Base-by-base conservation (phyloP, 2,888 invertebrate genomes). In the Epirrhoe alternata region DNA sequence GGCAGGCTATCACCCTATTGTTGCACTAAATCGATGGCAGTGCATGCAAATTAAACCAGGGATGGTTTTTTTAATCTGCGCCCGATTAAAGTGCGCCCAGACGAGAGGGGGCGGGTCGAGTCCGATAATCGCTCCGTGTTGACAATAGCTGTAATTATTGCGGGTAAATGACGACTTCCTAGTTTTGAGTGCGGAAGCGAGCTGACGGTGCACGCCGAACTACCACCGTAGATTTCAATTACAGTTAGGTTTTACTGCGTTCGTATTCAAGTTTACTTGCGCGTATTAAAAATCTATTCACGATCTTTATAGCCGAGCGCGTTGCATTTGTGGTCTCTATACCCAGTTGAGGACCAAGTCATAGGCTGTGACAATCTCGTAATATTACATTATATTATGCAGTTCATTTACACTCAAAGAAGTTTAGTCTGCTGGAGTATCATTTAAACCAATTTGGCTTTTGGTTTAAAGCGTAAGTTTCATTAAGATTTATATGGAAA, bases 91-190 rank as follows among this genome's bases (percentile, higher is more conserved):
- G 72, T 74, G 76, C 71, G 70, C 74, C 71, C 72, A 68, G 68
- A 65, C 74, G 77, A 64, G 64, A 65, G 68, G 72, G 78, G 75
- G 72, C 62, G 74, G 74, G 74, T 73, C 69, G 67, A 69, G 70
- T 66, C 73, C 77, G 77, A 78, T 83, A 83, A 84, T 83, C 78
- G 81, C 74, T 75, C 74, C 74, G 75, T 76, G 84, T 80, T 81
- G 80, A 86, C 86, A 86, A 86, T 84, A 79, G 69, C 71, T 71
- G 82, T 76, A 83, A 86, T 85, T 83, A 83, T 79, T 75, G 74
- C 70, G 74, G 73, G 73, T 77, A 80, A 77, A 75, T 73, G 73
- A 67, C 69, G 51, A 77, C 76, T 81, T 78, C 74, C 73, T 57
- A 59, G 51, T 54, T 57, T 51, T 16, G 17, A 62, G 61, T 62